phyloP scores from a whole-genome alignment of 2,888 invertebrate genomes.

The Cephus pygmeus region DNA sequence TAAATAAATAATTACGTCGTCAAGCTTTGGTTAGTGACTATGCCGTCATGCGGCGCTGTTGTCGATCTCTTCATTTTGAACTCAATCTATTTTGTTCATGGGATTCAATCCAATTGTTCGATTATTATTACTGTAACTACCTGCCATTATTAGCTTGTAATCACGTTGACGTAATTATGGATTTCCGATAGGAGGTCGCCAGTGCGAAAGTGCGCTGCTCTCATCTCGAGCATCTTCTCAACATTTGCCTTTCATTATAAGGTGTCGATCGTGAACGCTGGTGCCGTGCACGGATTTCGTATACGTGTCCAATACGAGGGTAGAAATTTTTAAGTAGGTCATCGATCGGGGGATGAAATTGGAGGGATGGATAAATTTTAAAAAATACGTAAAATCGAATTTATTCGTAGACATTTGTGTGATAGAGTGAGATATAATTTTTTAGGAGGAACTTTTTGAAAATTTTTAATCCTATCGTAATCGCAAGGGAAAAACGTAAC shows the following conservation, averaged over 20 bases:
- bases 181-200: background rate
- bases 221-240: conserved; percentile 1
- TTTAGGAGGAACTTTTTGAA: no score
- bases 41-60: background rate
- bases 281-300: background rate
- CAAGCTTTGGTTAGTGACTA: background rate
- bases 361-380: background rate
- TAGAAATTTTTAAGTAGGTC: background rate
- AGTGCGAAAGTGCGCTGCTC: background rate
- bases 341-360: background rate
- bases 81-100: background rate
- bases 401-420: background rate
- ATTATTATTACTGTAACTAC: background rate
- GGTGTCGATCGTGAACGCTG: conserved; percentile 13
- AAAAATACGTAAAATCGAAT: background rate
- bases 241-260: conserved; percentile 9
- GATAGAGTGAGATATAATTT: no score
- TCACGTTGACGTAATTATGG: background rate
- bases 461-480: no score
- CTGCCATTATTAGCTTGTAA: background rate
- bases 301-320: background rate
- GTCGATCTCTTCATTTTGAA: background rate
- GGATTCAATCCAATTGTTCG: background rate
- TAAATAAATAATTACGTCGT: background rate
- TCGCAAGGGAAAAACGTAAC: no score